These are phyloP conservation scores for Glaucomys volans DNA, from an alignment of 2,113 vertebrate species.

Conservation along the genomic window DNA sequence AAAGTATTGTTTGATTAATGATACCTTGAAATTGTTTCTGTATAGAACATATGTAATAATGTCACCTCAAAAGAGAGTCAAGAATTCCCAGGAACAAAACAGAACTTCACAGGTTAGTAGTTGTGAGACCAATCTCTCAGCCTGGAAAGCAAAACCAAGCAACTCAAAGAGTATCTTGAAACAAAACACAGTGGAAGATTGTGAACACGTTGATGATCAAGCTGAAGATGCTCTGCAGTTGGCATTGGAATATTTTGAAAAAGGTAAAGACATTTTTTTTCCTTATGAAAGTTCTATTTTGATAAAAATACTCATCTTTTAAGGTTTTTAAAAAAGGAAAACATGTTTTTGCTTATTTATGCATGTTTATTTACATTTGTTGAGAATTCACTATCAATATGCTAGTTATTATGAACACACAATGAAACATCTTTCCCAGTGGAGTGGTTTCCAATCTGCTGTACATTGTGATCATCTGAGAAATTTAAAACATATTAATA, in stretches of 20 bases:
- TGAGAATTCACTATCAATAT: background rate
- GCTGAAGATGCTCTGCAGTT: slow-evolving; percentile 75
- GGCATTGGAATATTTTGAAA: slow-evolving; percentile 87
- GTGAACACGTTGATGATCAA: background rate
- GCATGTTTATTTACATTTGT: slow-evolving; percentile 7
- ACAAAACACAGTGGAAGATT: background rate
- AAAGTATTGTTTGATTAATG: slow-evolving; percentile 43
- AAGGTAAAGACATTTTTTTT: slow-evolving; percentile 89
- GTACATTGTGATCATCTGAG: background rate
- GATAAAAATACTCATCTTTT: slow-evolving; percentile 20
- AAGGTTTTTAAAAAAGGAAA: background rate
- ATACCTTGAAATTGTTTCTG: slow-evolving; percentile 60
- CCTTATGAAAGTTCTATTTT: slow-evolving; percentile 22
- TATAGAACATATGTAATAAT: slow-evolving; percentile 75
- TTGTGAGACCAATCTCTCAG: slow-evolving; percentile 77
- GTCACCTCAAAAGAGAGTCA: slow-evolving; percentile 22
- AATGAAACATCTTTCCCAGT: background rate
- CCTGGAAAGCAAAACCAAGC: slow-evolving; percentile 43
- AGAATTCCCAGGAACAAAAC: slow-evolving; percentile 12
- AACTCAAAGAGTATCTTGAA: background rate
- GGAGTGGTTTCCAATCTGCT: background rate
- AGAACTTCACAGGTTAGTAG: background rate
- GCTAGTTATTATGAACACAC: background rate
- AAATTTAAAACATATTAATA: slow-evolving; percentile 30
- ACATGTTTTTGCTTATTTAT: background rate